Percentiles rank a stretch among this genome's conserved stretches.
Conservation (phyloP, 2,888 invertebrate genomes). For the Brassicogethes aeneus region DNA sequence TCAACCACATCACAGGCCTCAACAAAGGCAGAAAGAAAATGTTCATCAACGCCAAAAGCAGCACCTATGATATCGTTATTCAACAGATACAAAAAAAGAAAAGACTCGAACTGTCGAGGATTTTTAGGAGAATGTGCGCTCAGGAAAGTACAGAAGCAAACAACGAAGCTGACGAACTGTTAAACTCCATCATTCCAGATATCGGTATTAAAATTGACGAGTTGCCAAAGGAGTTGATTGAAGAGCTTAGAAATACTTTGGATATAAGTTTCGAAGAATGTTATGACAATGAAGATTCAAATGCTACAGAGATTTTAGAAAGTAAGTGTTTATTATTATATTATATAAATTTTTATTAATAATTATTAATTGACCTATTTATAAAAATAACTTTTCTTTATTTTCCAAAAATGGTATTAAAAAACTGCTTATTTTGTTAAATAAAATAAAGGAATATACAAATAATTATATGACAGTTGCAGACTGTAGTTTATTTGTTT, state of each 20-base stretch:
- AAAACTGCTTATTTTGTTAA: too few relatives aligned
- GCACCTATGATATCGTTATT: slow-evolving; percentile 33
- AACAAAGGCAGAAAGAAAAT: slow-evolving; percentile 33
- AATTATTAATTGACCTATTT: too few relatives aligned
- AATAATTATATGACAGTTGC: too few relatives aligned
- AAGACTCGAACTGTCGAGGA: slow-evolving; percentile 34
- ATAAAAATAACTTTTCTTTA: too few relatives aligned
- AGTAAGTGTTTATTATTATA: too few relatives aligned
- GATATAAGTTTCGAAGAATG: slow-evolving; percentile 16
- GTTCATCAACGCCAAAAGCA: slow-evolving; percentile 30
- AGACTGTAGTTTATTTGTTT: too few relatives aligned
- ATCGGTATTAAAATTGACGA: slow-evolving; percentile 36
- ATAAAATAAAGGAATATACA: too few relatives aligned
- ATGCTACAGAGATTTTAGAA: too few relatives aligned
- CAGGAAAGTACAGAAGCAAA: slow-evolving; percentile 14
- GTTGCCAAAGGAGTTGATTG: slow-evolving; percentile 32
- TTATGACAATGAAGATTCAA: too few relatives aligned
- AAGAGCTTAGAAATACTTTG: slow-evolving; percentile 29
- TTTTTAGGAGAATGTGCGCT: slow-evolving; percentile 32
- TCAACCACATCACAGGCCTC: slow-evolving; percentile 33
- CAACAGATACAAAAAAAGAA: slow-evolving; percentile 35
- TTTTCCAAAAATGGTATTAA: too few relatives aligned
- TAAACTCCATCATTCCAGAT: slow-evolving; percentile 37
- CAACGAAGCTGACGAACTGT: slow-evolving; percentile 25
- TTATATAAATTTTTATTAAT: too few relatives aligned